A percentile compares a stretch with the other conserved stretches of the same genome.
Evolutionary conservation across 2,113 vertebrate species (phyloP).

Genomic region (Baryphthengus martii): DNA sequence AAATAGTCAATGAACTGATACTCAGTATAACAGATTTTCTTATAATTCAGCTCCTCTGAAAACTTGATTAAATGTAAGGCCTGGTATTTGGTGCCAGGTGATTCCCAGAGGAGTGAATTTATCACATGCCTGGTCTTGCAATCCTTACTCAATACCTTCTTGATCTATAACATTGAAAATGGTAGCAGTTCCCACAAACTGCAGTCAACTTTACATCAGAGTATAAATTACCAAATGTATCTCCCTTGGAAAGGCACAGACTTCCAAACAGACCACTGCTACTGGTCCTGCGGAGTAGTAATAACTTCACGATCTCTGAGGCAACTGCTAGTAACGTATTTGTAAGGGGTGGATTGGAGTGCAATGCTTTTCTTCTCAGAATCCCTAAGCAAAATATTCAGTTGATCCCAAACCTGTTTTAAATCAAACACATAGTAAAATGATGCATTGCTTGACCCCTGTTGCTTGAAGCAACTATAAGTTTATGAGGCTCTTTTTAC

Average conservation of each 20-base stretch:
- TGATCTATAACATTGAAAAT: conserved; percentile 18
- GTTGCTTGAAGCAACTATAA: neutral
- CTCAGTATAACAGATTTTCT: neutral
- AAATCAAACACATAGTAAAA: conserved; percentile 1
- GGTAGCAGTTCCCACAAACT: neutral
- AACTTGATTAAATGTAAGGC: conserved; percentile 8
- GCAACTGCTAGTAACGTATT: neutral
- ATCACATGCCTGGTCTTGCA: conserved; percentile 27
- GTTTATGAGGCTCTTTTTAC: conserved; percentile 1
- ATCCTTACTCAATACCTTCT: neutral
- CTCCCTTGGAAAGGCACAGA: neutral
- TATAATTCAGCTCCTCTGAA: neutral
- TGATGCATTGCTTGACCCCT: neutral
- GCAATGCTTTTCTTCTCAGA: neutral
- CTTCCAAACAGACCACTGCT: neutral
- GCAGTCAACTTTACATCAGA: neutral
- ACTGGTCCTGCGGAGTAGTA: neutral
- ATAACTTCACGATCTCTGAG: neutral
- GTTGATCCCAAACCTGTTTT: neutral
- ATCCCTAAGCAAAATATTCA: neutral
- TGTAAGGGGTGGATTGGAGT: neutral
- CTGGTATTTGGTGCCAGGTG: conserved; percentile 36
- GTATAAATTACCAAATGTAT: neutral
- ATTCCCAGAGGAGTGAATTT: conserved; percentile 34
- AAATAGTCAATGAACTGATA: neutral